These are phyloP conservation scores for Peribatodes rhomboidaria DNA, from an alignment of 2,888 invertebrate genomes.

Conservation along the genomic window DNA sequence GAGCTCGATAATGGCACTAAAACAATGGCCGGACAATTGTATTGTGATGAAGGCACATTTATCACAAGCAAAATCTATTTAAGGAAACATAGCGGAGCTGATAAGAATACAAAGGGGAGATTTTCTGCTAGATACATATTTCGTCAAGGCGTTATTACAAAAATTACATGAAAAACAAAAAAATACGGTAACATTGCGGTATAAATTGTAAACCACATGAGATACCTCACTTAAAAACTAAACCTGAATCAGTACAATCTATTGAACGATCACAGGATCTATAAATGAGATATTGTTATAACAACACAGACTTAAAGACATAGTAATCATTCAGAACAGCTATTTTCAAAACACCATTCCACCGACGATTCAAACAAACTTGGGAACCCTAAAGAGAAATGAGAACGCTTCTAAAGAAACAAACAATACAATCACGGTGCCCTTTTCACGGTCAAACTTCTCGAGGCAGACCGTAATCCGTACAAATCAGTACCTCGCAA, in stretches of 20 bases:
- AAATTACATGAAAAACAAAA: too few species aligned
- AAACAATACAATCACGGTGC: conserved; percentile 50
- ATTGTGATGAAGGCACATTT: conserved; percentile 36
- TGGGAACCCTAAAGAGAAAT: conserved; percentile 13
- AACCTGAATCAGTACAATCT: background rate
- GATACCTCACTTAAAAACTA: too few species aligned
- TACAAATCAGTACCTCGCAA: conserved; percentile 63
- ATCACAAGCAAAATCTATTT: conserved; percentile 34
- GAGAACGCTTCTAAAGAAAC: conserved; percentile 30
- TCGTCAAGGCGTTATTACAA: background rate
- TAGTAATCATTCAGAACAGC: background rate
- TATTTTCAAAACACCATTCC: background rate
- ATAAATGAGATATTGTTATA: background rate
- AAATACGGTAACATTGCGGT: background rate
- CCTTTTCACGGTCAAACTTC: conserved; percentile 72
- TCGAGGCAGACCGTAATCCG: conserved; percentile 47
- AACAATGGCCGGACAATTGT: conserved; percentile 31
- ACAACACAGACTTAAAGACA: background rate
- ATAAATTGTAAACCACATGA: background rate
- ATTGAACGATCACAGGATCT: background rate
- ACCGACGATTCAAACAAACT: background rate
- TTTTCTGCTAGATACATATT: background rate
- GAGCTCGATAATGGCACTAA: conserved; percentile 29
- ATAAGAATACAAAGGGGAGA: conserved; percentile 16
- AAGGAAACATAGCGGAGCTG: background rate